phyloP scores from a whole-genome alignment of 2,797 vertebrate species.

The Epinephelus malabaricus region DNA sequence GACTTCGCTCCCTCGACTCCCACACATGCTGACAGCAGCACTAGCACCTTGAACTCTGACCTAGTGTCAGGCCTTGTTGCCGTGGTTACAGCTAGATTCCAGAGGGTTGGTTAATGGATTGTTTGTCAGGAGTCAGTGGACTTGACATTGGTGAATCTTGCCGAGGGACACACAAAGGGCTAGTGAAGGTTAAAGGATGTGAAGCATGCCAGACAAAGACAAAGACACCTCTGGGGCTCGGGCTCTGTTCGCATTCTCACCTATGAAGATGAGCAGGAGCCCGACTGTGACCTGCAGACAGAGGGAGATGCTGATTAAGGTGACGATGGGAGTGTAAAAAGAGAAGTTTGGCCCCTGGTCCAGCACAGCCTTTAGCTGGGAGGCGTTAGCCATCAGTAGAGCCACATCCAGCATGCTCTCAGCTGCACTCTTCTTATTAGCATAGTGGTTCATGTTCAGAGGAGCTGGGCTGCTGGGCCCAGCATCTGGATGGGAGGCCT shows the following conservation, averaged over 20 bases:
- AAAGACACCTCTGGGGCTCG: neutral
- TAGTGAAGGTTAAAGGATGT: constrained; percentile 20
- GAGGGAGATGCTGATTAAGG: constrained; percentile 91
- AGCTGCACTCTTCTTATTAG: constrained; percentile 93
- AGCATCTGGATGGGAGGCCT: constrained; percentile 42
- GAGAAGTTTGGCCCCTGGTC: constrained; percentile 87
- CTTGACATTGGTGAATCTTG: constrained; percentile 58
- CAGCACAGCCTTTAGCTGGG: constrained; percentile 92
- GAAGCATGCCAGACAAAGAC: constrained; percentile 8
- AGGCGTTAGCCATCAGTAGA: constrained; percentile 94
- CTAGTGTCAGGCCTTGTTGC: constrained; percentile 62
- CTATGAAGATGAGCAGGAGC: constrained; percentile 92
- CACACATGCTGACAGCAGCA: constrained; percentile 64
- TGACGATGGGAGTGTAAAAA: constrained; percentile 87
- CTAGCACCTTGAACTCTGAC: constrained; percentile 72
- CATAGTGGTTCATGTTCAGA: constrained; percentile 92
- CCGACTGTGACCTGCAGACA: constrained; percentile 91
- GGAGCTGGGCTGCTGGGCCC: constrained; percentile 47
- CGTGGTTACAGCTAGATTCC: constrained; percentile 54
- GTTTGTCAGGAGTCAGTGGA: constrained; percentile 70
- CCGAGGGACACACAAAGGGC: constrained; percentile 15
- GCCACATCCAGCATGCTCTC: constrained; percentile 96
- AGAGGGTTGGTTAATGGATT: constrained; percentile 46
- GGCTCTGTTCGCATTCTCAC: constrained; percentile 79
- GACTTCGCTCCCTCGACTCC: constrained; percentile 27